These are phyloP conservation scores for Sabellastarte sp. DNA, from an alignment of 2,888 invertebrate species.

Conservation along the genomic window DNA sequence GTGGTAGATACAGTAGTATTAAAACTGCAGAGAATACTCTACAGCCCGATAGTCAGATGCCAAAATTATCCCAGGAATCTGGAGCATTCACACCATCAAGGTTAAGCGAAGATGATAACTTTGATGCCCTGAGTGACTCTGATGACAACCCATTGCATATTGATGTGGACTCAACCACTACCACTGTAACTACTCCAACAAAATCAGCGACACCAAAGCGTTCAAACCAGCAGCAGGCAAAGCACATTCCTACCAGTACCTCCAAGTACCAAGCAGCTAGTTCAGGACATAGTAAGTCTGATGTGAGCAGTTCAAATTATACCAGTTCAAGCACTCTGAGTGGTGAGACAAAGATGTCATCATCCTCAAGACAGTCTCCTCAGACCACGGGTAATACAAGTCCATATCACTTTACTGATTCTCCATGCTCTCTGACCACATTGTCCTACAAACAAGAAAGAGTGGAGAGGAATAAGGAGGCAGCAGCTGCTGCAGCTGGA, in stretches of 20 bases:
- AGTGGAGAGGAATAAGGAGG: too few relatives aligned
- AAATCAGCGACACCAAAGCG: not conserved
- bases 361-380: too few relatives aligned
- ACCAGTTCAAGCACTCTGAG: too few relatives aligned
- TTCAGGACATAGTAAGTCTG: not conserved
- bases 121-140: conserved; percentile 35
- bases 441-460: too few relatives aligned
- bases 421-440: too few relatives aligned
- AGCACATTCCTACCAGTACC: not conserved
- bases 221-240: not conserved
- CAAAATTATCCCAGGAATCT: conserved; percentile 18
- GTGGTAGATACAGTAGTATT: not conserved
- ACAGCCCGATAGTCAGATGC: conserved; percentile 2
- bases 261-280: not conserved
- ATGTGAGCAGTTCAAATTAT: conserved; percentile 4
- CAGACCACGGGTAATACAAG: too few relatives aligned
- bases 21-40: not conserved
- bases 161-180: not conserved
- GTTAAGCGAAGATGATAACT: too few relatives aligned
- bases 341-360: too few relatives aligned
- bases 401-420: too few relatives aligned
- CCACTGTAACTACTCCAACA: too few relatives aligned
- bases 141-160: conserved; percentile 24
- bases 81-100: conserved; percentile 29
- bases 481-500: too few relatives aligned